A percentile compares a stretch with the other conserved stretches of the same genome.
phyloP scores from a whole-genome alignment of 2,113 vertebrate genomes.

The Terrapene triunguis region DNA sequence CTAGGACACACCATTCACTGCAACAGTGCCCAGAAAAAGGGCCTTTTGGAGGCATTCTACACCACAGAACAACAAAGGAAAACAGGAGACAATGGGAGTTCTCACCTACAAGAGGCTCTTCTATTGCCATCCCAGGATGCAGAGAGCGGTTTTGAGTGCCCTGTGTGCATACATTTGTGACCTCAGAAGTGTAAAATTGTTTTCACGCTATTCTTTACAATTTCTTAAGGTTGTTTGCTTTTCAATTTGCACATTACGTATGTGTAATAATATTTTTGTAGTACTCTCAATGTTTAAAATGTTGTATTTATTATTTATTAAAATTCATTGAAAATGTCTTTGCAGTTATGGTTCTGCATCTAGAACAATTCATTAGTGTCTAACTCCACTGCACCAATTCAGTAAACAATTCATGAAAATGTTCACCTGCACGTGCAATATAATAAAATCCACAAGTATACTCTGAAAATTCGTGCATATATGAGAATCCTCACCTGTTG shows the following conservation, averaged over 20 bases:
- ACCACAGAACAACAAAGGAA: no score
- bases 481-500: no score
- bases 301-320: not conserved
- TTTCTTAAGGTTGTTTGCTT: not conserved
- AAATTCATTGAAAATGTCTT: not conserved
- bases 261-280: not conserved
- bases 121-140: no score
- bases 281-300: not conserved
- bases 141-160: no score
- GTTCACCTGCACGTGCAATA: not conserved
- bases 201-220: not conserved
- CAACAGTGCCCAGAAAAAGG: no score
- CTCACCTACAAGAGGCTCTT: no score
- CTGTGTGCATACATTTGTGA: not conserved
- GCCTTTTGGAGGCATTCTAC: no score
- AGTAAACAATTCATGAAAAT: not conserved
- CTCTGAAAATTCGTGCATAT: not conserved
- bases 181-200: not conserved
- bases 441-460: not conserved
- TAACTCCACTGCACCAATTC: not conserved
- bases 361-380: not conserved
- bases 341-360: not conserved
- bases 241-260: not conserved
- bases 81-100: no score
- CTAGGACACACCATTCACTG: not conserved